phyloP scores from a whole-genome alignment of 2,797 vertebrate species.

The Atherinosoma microstoma region DNA sequence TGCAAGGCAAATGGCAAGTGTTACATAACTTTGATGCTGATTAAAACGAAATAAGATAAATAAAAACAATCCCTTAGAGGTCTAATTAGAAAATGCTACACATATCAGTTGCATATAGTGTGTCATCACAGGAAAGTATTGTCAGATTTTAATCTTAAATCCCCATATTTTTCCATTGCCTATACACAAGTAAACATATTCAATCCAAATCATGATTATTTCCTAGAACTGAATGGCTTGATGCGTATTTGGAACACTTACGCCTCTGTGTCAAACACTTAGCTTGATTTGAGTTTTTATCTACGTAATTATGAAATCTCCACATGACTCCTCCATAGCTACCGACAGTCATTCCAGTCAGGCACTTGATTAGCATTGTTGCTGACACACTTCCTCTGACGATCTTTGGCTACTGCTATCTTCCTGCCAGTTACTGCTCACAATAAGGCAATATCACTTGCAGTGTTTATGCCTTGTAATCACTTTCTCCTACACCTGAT shows the following conservation, averaged over 20 bases:
- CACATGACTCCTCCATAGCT: slow-evolving; percentile 20
- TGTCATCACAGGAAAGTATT: slow-evolving; percentile 30
- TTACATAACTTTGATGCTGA: slow-evolving; percentile 21
- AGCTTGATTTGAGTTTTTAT: slow-evolving; percentile 30
- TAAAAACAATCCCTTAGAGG: slow-evolving; percentile 42
- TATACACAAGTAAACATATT: slow-evolving; percentile 32
- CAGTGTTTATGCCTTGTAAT: slow-evolving; percentile 78
- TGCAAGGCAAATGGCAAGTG: slow-evolving; percentile 48
- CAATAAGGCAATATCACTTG: slow-evolving; percentile 65
- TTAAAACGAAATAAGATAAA: slow-evolving; percentile 16
- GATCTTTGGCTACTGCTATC: slow-evolving; percentile 43
- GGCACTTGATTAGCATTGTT: slow-evolving; percentile 48
- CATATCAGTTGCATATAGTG: slow-evolving; percentile 36
- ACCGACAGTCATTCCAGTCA: slow-evolving; percentile 17
- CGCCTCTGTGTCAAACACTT: slow-evolving; percentile 23
- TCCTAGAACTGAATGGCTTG: slow-evolving; percentile 3
- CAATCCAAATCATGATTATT: slow-evolving; percentile 30
- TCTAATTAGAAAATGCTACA: slow-evolving; percentile 65
- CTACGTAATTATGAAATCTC: slow-evolving; percentile 33
- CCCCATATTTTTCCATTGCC: slow-evolving; percentile 27
- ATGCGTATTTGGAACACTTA: slow-evolving; percentile 34
- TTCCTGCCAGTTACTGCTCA: slow-evolving; percentile 53
- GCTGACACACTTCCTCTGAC: slow-evolving; percentile 22
- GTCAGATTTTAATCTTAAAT: slow-evolving; percentile 42
- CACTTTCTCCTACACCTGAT: slow-evolving; percentile 78